Evolutionary conservation across 2,113 vertebrate species (phyloP), one percentile per base, ranked within the genome.

Genomic region (Aleadryas rufinucha): DNA sequence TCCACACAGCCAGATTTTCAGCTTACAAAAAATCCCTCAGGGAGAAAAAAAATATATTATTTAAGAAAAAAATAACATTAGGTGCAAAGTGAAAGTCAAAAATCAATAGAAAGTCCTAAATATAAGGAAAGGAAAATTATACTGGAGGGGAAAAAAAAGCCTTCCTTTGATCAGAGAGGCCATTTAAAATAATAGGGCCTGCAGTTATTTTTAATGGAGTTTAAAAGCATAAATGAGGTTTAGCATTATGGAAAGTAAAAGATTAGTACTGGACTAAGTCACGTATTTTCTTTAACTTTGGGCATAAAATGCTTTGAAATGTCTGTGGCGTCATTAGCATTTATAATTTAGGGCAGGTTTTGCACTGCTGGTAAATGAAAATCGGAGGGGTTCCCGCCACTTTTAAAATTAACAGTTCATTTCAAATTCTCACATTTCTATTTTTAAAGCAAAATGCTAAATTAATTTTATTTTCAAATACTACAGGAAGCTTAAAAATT

Each of bases 171-270:
- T 90, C 44, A 90, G 64, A 92, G 68, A 96, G 76, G 20, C 35
- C 47, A 92, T 94, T 94, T 91, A 79, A 97, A 97, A 94, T 87
- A 92, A 93, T 90, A 61, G 17, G 42, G 13, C 42, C 68, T 42
- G 33, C n/a, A 84, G 45, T 96, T 95, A 93, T 83, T 96, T 97
- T 89, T 97, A 97, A 87, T 86, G 70, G 94, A 17, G 54, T 66
- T 95, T 96, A 70, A 95, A 97, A 93, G 53, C 76, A 65, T 84
- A 96, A 95, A 94, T 93, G 89, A 88, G 22, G 24, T 52, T 64
- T 64, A 65, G 18, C 28, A 66, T 77, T 79, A 70, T 33, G 66
- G 57, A 53, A 59, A 59, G 74, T 49, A 56, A 94, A 87, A 74
- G 71, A 80, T 77, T 71, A 95, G 8, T 52, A 72, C 52, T 85